phyloP scores from a whole-genome alignment of 2,888 invertebrate species.

The Drosophila robusta region DNA sequence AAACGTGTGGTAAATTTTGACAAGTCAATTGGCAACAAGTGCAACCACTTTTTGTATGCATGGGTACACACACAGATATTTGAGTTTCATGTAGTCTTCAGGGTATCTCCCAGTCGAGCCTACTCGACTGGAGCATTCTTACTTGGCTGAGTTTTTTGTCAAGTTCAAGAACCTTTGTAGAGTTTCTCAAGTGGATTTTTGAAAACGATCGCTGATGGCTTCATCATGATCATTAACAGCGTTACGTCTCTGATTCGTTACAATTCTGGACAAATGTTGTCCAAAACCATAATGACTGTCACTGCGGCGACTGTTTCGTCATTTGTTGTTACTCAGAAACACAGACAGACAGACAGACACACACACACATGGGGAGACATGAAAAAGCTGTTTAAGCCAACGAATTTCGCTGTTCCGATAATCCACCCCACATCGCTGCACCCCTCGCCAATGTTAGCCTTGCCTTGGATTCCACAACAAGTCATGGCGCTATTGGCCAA shows the following conservation, averaged over 20 bases:
- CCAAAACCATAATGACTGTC: constrained; percentile 17
- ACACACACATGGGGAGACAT: constrained; percentile 6
- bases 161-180: constrained; percentile 73
- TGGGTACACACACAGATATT: too few relatives aligned
- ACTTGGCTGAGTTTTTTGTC: constrained; percentile 13
- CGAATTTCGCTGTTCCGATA: constrained; percentile 60
- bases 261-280: constrained; percentile 35
- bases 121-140: too few relatives aligned
- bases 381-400: constrained; percentile 70
- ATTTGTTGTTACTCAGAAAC: constrained; percentile 38
- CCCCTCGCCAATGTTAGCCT: constrained; percentile 41
- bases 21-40: too few relatives aligned
- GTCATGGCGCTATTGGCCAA: constrained; percentile 76
- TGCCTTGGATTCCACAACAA: constrained; percentile 75
- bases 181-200: constrained; percentile 50
- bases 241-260: constrained; percentile 40
- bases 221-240: constrained; percentile 26
- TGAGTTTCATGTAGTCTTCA: too few relatives aligned
- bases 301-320: constrained; percentile 37
- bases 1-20: too few relatives aligned
- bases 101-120: too few relatives aligned
- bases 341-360: constrained; percentile 9
- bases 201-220: constrained; percentile 62
- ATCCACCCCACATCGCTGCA: constrained; percentile 21
- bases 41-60: too few relatives aligned